Evolutionary conservation across 2,888 invertebrate genomes (phyloP).

Genomic region (Halictus quadricinctus): DNA sequence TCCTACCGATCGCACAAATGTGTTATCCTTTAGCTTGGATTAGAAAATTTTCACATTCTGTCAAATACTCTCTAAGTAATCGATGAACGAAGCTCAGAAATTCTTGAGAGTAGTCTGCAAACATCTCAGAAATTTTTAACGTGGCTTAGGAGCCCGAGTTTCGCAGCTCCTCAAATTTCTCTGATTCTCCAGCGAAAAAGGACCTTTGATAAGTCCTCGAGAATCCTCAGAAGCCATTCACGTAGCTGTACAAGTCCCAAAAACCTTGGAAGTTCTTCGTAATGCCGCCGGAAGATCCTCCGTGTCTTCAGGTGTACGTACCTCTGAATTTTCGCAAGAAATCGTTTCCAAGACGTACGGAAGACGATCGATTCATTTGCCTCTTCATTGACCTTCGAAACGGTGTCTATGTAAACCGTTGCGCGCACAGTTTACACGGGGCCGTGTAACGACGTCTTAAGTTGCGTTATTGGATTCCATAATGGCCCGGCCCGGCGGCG

Average conservation of each 20-base stretch:
- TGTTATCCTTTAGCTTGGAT: no score
- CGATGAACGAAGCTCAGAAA: not conserved
- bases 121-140: not conserved
- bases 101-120: not conserved
- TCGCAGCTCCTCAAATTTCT: not conserved
- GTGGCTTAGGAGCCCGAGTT: not conserved
- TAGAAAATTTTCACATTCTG: no score
- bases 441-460: conserved; percentile 46
- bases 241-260: not conserved
- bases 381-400: conserved; percentile 12
- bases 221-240: not conserved
- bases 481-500: conserved; percentile 25
- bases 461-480: conserved; percentile 56
- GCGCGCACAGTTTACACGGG: not conserved
- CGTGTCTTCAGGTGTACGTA: not conserved
- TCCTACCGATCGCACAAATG: not conserved
- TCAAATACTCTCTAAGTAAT: not conserved
- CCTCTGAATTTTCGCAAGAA: not conserved
- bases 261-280: not conserved
- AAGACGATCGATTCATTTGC: not conserved
- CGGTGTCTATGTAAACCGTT: not conserved
- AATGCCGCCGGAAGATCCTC: not conserved
- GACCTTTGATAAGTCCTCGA: not conserved
- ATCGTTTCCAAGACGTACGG: not conserved
- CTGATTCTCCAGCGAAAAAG: not conserved